phyloP scores from a whole-genome alignment of 2,888 invertebrate species.

The Erynnis tages region DNA sequence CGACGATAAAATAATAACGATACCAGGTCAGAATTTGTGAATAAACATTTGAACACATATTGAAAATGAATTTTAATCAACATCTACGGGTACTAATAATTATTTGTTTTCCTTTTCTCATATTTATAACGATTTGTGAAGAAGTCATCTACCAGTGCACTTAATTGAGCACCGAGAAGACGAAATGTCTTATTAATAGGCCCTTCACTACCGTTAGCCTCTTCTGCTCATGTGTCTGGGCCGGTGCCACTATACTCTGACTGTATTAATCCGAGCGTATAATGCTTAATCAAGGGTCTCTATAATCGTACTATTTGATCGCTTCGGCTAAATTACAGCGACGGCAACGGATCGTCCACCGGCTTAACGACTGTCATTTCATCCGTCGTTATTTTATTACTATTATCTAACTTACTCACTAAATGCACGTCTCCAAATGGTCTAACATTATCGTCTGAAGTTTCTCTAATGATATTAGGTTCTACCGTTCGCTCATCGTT shows the following conservation, averaged over 20 bases:
- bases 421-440: constrained; percentile 20
- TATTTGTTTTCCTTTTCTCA: too few relatives aligned
- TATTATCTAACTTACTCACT: constrained; percentile 19
- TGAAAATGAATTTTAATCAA: too few relatives aligned
- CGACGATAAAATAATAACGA: too few relatives aligned
- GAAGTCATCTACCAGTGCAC: too few relatives aligned
- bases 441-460: not conserved
- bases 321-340: constrained; percentile 10
- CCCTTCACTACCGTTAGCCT: not conserved
- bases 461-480: too few relatives aligned
- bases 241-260: not conserved
- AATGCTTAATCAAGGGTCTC: constrained; percentile 19
- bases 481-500: too few relatives aligned
- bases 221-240: constrained; percentile 4
- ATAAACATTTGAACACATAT: too few relatives aligned
- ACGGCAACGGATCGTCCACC: constrained; percentile 7
- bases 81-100: too few relatives aligned
- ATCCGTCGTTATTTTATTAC: constrained; percentile 12
- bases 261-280: constrained; percentile 15
- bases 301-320: constrained; percentile 15
- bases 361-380: constrained; percentile 24
- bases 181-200: not conserved
- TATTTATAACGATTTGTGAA: too few relatives aligned
- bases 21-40: too few relatives aligned
- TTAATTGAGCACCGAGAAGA: not conserved